Evolutionary conservation across 2,113 vertebrate genomes (phyloP).

Genomic region (Brachyhypopomus occidentalis): DNA sequence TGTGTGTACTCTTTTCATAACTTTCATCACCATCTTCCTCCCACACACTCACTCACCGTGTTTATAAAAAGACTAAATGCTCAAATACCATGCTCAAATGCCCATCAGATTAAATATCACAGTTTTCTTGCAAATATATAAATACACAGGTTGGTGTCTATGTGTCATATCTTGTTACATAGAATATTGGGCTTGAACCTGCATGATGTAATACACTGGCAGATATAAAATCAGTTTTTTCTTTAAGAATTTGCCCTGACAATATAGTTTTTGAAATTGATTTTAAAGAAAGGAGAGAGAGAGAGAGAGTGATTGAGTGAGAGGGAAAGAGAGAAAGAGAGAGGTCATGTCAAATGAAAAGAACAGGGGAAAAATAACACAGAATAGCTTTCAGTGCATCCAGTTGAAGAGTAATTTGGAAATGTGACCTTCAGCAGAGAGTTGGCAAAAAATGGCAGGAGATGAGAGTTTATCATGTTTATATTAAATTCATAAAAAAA

Average conservation of each 20-base stretch:
- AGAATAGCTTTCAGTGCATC: conserved; percentile 57
- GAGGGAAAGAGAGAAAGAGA: not conserved
- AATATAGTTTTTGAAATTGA: conserved; percentile 22
- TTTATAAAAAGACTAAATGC: conserved; percentile 42
- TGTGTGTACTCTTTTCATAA: conserved; percentile 45
- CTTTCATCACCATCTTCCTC: conserved; percentile 42
- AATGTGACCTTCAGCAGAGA: conserved; percentile 50
- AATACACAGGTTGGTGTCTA: not conserved
- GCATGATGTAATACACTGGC: not conserved
- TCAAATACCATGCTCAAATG: conserved; percentile 32
- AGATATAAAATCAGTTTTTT: not conserved
- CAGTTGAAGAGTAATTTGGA: conserved; percentile 47
- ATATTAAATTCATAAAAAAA: conserved; percentile 4
- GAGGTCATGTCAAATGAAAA: conserved; percentile 26
- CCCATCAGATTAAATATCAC: conserved; percentile 34
- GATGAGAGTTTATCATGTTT: conserved; percentile 15
- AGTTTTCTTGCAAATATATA: not conserved
- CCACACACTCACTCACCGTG: conserved; percentile 12
- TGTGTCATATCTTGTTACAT: not conserved
- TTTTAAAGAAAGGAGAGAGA: conserved; percentile 10
- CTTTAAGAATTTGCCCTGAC: not conserved
- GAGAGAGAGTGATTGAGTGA: not conserved
- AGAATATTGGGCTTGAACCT: not conserved
- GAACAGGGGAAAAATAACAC: conserved; percentile 44
- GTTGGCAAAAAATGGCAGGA: conserved; percentile 5